Evolutionary conservation across 2,888 invertebrate species (phyloP).

Genomic region (Oligia fasciuncula): DNA sequence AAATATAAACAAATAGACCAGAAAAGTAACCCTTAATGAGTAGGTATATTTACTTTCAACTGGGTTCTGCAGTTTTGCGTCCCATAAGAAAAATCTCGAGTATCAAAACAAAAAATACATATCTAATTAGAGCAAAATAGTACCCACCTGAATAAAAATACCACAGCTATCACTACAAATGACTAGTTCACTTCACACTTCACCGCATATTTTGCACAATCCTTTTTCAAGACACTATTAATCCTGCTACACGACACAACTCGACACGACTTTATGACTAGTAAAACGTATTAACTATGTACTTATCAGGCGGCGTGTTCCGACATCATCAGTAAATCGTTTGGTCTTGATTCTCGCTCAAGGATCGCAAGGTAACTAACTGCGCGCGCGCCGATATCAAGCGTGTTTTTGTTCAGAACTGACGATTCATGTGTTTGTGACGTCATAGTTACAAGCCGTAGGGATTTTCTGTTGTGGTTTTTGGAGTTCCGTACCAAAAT

Average conservation of each 20-base stretch:
- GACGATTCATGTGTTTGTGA: conserved; percentile 16
- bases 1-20: background rate
- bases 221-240: conserved; percentile 2
- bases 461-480: background rate
- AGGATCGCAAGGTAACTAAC: conserved; percentile 44
- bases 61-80: background rate
- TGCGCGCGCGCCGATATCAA: conserved; percentile 39
- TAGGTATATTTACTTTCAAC: background rate
- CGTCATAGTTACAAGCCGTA: conserved; percentile 19
- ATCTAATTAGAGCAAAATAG: background rate
- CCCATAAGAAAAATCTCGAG: background rate
- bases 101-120: background rate
- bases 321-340: conserved; percentile 34
- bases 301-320: conserved; percentile 27
- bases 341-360: conserved; percentile 59
- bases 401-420: conserved; percentile 44
- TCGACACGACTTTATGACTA: conserved; percentile 19
- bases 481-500: too few relatives aligned
- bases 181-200: conserved; percentile 12
- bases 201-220: conserved; percentile 18
- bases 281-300: conserved; percentile 9
- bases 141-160: conserved; percentile 21
- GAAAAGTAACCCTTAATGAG: background rate
- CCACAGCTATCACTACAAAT: background rate
- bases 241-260: conserved; percentile 3